phyloP scores from a whole-genome alignment of 2,113 vertebrate species.

The Chloropsis cyanopogon region DNA sequence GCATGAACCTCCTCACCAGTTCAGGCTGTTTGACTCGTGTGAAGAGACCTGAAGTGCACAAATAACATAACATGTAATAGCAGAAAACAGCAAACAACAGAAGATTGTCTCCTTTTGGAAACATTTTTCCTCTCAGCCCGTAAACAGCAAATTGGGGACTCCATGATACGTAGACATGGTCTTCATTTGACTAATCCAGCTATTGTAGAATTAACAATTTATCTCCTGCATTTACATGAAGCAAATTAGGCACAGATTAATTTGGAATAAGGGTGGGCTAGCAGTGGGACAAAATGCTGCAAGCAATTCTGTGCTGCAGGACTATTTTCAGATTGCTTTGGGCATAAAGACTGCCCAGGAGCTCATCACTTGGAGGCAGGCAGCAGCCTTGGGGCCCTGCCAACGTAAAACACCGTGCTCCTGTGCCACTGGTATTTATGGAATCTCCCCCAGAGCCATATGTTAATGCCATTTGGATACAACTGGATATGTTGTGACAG shows the following conservation, averaged over 20 bases:
- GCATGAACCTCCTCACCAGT: not conserved
- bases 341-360: not conserved
- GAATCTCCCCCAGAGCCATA: not conserved
- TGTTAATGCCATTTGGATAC: not conserved
- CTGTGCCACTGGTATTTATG: not conserved
- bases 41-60: not conserved
- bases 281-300: not conserved
- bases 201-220: not conserved
- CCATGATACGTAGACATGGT: not conserved
- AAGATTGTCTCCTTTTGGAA: not conserved
- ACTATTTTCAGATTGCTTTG: not conserved
- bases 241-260: not conserved
- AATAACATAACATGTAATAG: not conserved
- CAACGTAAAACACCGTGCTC: not conserved
- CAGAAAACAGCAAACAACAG: not conserved
- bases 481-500: not conserved
- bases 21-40: not conserved
- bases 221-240: not conserved
- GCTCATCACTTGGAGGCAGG: not conserved
- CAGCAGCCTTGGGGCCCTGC: not conserved
- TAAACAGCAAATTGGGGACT: not conserved
- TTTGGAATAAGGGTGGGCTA: not conserved
- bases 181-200: not conserved
- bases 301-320: not conserved
- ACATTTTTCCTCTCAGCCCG: not conserved